Percentiles rank a stretch among this genome's conserved stretches.
These are phyloP conservation scores for Steinernema feltiae DNA, from an alignment of 1,140 invertebrate species.

Conservation along the genomic window DNA sequence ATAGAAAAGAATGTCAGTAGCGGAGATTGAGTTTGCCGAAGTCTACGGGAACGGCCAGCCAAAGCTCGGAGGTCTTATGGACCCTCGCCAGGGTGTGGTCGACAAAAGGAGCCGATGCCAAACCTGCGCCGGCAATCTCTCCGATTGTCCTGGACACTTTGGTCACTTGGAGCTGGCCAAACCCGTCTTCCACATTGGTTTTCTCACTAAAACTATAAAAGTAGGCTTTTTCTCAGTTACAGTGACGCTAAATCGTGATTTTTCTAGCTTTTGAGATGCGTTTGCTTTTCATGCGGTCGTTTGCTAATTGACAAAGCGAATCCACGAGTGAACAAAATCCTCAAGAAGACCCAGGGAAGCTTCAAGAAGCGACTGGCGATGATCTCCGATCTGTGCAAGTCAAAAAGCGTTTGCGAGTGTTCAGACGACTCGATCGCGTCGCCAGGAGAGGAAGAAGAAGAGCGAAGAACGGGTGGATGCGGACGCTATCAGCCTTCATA, in stretches of 20 bases:
- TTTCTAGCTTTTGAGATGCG: conserved; percentile 54
- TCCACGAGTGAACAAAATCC: conserved; percentile 93
- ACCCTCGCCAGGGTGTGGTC: conserved; percentile 98
- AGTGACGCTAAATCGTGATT: too few relatives aligned
- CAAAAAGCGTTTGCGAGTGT: conserved; percentile 94
- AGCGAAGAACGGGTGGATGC: conserved; percentile 82
- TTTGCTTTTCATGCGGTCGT: conserved; percentile 54
- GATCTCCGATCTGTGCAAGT: conserved; percentile 96
- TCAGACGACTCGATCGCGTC: conserved; percentile 65
- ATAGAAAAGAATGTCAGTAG: conserved; percentile 95
- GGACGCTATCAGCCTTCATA: conserved; percentile 93
- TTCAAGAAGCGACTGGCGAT: conserved; percentile 84
- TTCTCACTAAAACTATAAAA: conserved; percentile 93
- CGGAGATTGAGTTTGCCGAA: conserved; percentile 91
- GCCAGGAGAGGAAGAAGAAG: conserved; percentile 18
- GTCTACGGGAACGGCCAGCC: conserved; percentile 96
- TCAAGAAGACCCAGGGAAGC: conserved; percentile 93
- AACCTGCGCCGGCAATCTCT: conserved; percentile 96
- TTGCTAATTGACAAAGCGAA: conserved; percentile 67
- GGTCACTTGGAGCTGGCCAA: conserved; percentile 98
- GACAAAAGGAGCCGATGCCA: conserved; percentile 75
- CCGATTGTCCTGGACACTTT: conserved; percentile 97
- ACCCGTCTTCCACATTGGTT: conserved; percentile 96
- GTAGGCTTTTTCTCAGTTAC: too few relatives aligned
- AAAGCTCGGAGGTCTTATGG: conserved; percentile 95